Conservation (phyloP, 1,140 invertebrate species). For the Danaus melanippus region DNA sequence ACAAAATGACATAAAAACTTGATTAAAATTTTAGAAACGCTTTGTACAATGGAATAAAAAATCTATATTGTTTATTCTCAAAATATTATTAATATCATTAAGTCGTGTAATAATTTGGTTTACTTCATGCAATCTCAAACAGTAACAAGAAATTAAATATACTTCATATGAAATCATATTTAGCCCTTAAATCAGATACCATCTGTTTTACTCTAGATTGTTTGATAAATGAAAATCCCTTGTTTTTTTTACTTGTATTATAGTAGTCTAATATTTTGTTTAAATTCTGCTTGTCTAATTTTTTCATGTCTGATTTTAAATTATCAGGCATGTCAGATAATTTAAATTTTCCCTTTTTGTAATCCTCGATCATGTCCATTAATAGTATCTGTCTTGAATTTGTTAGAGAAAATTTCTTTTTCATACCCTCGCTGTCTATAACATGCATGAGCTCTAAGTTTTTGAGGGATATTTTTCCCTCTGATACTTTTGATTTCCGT, state of each 20-base stretch:
- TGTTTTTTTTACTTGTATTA: slow-evolving; percentile 18
- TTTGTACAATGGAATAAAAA: slow-evolving; percentile 7
- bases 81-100: background rate
- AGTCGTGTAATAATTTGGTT: no score
- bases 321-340: slow-evolving; percentile 20
- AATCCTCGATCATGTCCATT: slow-evolving; percentile 28
- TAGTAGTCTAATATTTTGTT: slow-evolving; percentile 28
- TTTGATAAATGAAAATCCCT: slow-evolving; percentile 16
- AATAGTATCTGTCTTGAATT: slow-evolving; percentile 26
- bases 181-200: slow-evolving; percentile 24
- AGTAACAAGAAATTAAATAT: no score
- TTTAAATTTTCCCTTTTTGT: slow-evolving; percentile 29
- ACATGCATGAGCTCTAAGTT: slow-evolving; percentile 10
- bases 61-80: background rate
- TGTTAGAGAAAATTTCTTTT: slow-evolving; percentile 24
- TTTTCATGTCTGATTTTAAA: slow-evolving; percentile 19
- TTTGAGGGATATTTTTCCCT: slow-evolving; percentile 3
- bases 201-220: slow-evolving; percentile 28
- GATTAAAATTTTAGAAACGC: slow-evolving; percentile 18
- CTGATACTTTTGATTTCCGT: background rate
- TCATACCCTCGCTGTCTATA: slow-evolving; percentile 11
- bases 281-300: slow-evolving; percentile 26
- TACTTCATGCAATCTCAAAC: no score
- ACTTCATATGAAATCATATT: slow-evolving; percentile 3
- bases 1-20: slow-evolving; percentile 18